These are phyloP conservation scores for Cassiopea xamachana DNA, from an alignment of 30 jellyfish, hydroid and myxozoan genomes.

Conservation along the genomic window DNA sequence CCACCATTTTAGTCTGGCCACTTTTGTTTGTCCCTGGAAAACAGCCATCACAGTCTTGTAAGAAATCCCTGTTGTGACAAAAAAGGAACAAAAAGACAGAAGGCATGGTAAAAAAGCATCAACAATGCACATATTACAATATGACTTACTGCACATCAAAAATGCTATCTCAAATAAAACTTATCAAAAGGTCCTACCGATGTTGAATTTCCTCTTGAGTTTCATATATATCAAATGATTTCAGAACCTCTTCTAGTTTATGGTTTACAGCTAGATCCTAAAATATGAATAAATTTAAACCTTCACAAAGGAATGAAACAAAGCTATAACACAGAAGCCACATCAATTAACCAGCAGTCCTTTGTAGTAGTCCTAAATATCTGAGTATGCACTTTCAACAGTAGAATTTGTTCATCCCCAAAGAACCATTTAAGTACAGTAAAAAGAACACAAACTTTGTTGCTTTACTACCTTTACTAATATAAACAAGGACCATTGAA, in stretches of 20 bases:
- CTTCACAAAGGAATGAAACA: neutral
- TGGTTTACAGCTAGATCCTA: conserved; percentile 86
- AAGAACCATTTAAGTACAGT: too few species aligned
- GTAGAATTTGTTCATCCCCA: too few species aligned
- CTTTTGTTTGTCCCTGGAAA: too few species aligned
- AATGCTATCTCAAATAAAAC: neutral
- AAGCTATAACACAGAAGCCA: too few species aligned
- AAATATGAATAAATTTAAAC: neutral
- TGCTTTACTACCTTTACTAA: too few species aligned
- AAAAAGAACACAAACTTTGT: too few species aligned
- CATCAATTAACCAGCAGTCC: neutral
- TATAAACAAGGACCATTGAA: too few species aligned
- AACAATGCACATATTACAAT: neutral
- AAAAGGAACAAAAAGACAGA: too few species aligned
- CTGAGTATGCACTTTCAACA: neutral
- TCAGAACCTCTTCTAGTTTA: conserved; percentile 77
- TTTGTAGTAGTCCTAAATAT: neutral
- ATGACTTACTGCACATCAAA: too few species aligned
- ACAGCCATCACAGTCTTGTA: too few species aligned
- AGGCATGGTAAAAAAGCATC: neutral
- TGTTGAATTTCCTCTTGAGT: conserved; percentile 97
- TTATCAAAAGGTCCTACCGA: conserved; percentile 52
- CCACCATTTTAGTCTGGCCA: too few species aligned
- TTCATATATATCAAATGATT: conserved; percentile 88
- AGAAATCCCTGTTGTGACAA: too few species aligned